These are phyloP conservation scores for Orbicella faveolata DNA, from an alignment of 64 coral and sea anemone species.

Conservation along the genomic window DNA sequence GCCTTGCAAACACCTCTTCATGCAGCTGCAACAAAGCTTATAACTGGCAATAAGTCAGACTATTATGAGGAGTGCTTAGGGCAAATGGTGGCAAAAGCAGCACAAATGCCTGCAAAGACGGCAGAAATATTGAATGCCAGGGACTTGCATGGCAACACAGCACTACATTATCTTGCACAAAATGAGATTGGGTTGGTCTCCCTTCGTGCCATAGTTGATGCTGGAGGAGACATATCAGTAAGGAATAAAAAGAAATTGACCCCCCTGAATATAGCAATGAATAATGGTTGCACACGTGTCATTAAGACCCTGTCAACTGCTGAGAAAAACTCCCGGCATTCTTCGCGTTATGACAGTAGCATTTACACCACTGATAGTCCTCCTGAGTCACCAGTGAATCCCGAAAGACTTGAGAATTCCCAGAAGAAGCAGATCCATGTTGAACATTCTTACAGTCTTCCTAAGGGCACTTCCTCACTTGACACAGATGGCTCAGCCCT, in stretches of 20 bases:
- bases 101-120: constrained; percentile 41
- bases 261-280: constrained; percentile 46
- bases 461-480: not conserved
- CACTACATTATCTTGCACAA: constrained; percentile 65
- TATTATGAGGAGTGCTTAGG: constrained; percentile 48
- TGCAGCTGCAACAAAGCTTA: constrained; percentile 51
- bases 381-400: constrained; percentile 20
- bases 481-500: not conserved
- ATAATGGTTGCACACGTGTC: constrained; percentile 40
- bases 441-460: not conserved
- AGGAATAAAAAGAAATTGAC: constrained; percentile 44
- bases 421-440: not conserved
- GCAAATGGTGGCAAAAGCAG: constrained; percentile 52
- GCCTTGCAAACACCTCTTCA: constrained; percentile 73
- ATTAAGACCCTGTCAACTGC: constrained; percentile 19
- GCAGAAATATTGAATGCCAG: constrained; percentile 53
- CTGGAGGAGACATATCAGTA: constrained; percentile 34
- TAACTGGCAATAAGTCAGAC: constrained; percentile 35
- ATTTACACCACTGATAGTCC: constrained; percentile 27
- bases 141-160: constrained; percentile 52
- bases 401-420: not conserved
- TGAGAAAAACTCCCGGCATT: not conserved
- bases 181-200: constrained; percentile 62
- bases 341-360: not conserved
- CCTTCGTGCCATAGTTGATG: constrained; percentile 38